phyloP scores from a whole-genome alignment of 2,113 vertebrate species.

The Bos javanicus region DNA sequence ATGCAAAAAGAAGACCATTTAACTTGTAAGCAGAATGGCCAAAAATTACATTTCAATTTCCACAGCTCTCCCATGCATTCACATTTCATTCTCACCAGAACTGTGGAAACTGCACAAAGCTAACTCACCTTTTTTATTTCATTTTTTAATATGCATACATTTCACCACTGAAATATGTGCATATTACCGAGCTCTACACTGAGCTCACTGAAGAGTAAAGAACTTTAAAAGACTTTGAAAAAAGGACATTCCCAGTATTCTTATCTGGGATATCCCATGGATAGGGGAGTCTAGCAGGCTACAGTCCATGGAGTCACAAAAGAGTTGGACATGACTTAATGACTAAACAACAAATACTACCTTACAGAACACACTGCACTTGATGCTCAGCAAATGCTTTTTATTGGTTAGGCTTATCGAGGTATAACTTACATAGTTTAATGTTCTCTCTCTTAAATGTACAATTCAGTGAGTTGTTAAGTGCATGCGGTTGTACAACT shows the following conservation, averaged over 20 bases:
- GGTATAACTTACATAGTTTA: neutral
- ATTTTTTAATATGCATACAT: neutral
- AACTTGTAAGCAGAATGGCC: neutral
- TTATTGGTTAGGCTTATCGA: neutral
- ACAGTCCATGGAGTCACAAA: neutral
- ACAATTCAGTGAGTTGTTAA: neutral
- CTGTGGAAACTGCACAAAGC: neutral
- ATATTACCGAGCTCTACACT: neutral
- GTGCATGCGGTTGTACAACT: neutral
- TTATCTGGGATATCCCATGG: neutral
- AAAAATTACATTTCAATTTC: neutral
- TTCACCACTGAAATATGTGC: neutral
- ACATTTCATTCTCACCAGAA: neutral
- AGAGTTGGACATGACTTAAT: neutral
- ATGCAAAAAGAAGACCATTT: neutral
- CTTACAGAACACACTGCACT: neutral
- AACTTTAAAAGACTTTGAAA: neutral
- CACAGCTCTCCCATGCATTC: neutral
- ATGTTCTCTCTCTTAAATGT: neutral
- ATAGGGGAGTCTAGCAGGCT: neutral
- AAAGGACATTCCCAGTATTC: neutral
- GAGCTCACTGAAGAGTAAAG: neutral
- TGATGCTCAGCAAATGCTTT: neutral
- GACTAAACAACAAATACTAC: neutral
- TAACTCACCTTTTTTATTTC: neutral